Base-by-base conservation (phyloP, 23 tunicate genomes). In the Halocynthia aurantium region DNA sequence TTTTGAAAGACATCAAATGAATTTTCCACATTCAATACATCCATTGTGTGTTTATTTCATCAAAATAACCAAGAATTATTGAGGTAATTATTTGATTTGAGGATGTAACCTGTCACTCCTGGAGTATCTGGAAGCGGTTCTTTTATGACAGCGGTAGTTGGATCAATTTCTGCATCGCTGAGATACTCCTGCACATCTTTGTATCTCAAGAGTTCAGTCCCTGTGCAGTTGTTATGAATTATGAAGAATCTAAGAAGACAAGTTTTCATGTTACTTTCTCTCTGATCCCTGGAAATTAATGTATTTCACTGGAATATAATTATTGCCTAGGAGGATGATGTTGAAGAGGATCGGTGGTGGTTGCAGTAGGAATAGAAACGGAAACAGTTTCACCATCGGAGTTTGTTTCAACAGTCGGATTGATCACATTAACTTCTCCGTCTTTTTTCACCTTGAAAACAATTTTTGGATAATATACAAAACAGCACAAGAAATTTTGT, bases 241-340 rank as follows among this genome's bases (percentile, higher is more conserved):
- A 90, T 84, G 72, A 90, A 90, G 74, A 90, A 81, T 10, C 97
- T 90, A 67, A 70, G 69, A 20, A 52, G 4, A 5, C 22, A n/a
- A 15, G 4, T 20, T 21, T n/a, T 2, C 72, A 11, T 11, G 40
- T n/a, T 12, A 68, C 22, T 20, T 15, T 12, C 44, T 20, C 21
- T 20, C 72, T 2, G 21, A 68, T 20, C n/a, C n/a, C 18, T 58
- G 64, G 18, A n/a, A 13, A 13, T 58, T 15, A 58, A 58, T 58
- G 64, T 58, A 13, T 58, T 15, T 58, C 64, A 13, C 64, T 13
- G 15, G n/a, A 13, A 58, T 13, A 58, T 58, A 58, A 58, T 58
- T 58, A 18, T n/a, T 66, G 84, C 96, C 96, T 80, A 7, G 96
- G 96, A 7, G 96, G 96, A 55, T 89, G 96, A 80, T 89, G 96